These are phyloP conservation scores for Nomada lathburiana DNA, from an alignment of 2,888 invertebrate species.

Conservation along the genomic window DNA sequence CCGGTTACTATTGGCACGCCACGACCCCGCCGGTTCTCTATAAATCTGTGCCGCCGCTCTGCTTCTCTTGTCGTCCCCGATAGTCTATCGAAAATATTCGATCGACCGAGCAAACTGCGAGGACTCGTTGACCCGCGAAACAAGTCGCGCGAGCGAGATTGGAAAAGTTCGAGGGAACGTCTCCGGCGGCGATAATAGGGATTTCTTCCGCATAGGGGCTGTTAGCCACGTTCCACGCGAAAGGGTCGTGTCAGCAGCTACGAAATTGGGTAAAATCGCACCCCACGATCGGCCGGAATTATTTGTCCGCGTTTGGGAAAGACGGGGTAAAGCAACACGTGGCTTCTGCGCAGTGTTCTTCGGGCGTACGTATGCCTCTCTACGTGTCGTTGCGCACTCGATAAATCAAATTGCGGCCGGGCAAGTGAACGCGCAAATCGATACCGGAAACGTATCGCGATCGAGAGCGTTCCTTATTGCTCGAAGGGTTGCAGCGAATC, in stretches of 20 bases:
- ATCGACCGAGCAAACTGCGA: slow-evolving; percentile 57
- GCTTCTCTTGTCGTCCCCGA: neutral
- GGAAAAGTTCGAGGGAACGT: slow-evolving; percentile 39
- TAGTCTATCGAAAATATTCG: slow-evolving; percentile 55
- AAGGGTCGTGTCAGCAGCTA: slow-evolving; percentile 14
- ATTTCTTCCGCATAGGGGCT: slow-evolving; percentile 8
- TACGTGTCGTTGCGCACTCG: slow-evolving; percentile 17
- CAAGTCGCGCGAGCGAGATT: slow-evolving; percentile 45
- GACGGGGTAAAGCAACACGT: slow-evolving; percentile 43
- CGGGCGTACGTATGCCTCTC: neutral
- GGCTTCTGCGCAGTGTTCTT: slow-evolving; percentile 15
- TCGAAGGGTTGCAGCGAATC: neutral
- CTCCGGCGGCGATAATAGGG: slow-evolving; percentile 25
- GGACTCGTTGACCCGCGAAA: slow-evolving; percentile 60
- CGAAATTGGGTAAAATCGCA: neutral
- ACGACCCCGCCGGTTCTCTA: slow-evolving; percentile 47
- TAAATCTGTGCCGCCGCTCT: slow-evolving; percentile 45
- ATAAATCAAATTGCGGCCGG: slow-evolving; percentile 12
- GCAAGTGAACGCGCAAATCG: slow-evolving; percentile 4
- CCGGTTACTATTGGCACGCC: slow-evolving; percentile 52
- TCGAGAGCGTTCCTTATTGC: slow-evolving; percentile 2
- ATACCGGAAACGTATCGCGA: slow-evolving; percentile 1
- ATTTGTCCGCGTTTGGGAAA: slow-evolving; percentile 10
- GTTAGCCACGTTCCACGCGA: neutral
- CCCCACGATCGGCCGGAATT: neutral